phyloP scores from a whole-genome alignment of 1,140 invertebrate species.

The Microplitis demolitor region DNA sequence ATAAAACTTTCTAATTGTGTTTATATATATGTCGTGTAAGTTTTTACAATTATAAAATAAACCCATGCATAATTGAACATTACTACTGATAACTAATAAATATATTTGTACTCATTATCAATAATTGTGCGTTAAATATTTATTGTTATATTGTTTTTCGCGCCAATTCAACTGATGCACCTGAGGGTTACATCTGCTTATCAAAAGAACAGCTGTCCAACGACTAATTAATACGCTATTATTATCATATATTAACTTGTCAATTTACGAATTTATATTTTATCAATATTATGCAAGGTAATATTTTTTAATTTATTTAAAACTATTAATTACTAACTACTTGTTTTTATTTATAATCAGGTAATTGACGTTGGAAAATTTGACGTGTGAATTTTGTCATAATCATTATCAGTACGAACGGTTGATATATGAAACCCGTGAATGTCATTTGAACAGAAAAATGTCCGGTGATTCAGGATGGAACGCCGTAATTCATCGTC shows the following conservation, averaged over 20 bases:
- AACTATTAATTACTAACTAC: neutral
- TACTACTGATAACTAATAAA: neutral
- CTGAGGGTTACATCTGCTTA: conserved; percentile 43
- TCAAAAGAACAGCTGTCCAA: conserved; percentile 47
- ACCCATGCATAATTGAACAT: neutral
- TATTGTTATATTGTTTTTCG: conserved; percentile 30
- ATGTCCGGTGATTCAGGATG: conserved; percentile 64
- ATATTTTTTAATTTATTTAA: neutral
- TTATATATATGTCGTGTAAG: conserved; percentile 20
- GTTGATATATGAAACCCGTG: conserved; percentile 41
- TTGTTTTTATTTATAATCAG: neutral
- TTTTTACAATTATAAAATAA: neutral
- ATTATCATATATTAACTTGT: conserved; percentile 23
- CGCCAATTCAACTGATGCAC: conserved; percentile 47
- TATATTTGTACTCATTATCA: neutral
- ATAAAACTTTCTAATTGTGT: conserved; percentile 45
- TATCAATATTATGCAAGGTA: conserved; percentile 9
- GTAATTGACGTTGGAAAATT: neutral
- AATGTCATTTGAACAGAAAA: conserved; percentile 54
- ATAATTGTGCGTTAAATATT: neutral
- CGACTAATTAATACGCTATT: conserved; percentile 29
- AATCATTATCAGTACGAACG: conserved; percentile 31
- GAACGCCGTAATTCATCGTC: conserved; percentile 68
- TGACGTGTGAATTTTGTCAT: neutral
- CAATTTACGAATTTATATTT: conserved; percentile 22